phyloP scores from a whole-genome alignment of 2,113 vertebrate species.

The Ancistrus triradiatus region DNA sequence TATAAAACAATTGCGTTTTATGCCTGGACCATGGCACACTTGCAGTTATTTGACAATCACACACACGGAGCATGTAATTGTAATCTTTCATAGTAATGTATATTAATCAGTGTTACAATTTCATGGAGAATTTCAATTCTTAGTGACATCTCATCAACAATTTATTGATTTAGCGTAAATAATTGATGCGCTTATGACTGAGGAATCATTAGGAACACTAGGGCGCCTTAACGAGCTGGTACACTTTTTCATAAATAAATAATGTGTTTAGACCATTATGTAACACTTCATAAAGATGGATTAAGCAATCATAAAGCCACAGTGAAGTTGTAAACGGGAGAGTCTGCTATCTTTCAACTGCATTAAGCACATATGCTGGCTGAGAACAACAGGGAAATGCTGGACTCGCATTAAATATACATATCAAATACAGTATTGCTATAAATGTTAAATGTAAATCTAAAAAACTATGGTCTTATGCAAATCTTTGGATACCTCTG shows the following conservation, averaged over 20 bases:
- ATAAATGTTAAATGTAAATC: too few species aligned
- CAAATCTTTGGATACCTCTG: too few species aligned
- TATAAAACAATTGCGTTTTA: not conserved
- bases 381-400: not conserved
- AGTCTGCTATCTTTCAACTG: constrained; percentile 14
- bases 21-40: not conserved
- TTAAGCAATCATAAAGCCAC: constrained; percentile 6
- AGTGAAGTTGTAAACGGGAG: constrained; percentile 28
- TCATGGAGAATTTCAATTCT: constrained; percentile 55
- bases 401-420: too few species aligned
- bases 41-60: not conserved
- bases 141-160: constrained; percentile 62
- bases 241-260: constrained; percentile 54
- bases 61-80: constrained; percentile 36
- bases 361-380: not conserved
- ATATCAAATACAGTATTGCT: too few species aligned
- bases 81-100: constrained; percentile 43
- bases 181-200: constrained; percentile 61
- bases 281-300: constrained; percentile 39
- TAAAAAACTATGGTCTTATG: too few species aligned
- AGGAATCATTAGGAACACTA: constrained; percentile 55
- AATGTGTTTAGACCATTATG: constrained; percentile 49
- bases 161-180: constrained; percentile 60
- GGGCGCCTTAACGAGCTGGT: constrained; percentile 52
- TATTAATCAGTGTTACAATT: constrained; percentile 54